Evolutionary conservation across 37 sponge, comb jelly and placozoan genomes (phyloP).

Genomic region (Axinella damicornis): DNA sequence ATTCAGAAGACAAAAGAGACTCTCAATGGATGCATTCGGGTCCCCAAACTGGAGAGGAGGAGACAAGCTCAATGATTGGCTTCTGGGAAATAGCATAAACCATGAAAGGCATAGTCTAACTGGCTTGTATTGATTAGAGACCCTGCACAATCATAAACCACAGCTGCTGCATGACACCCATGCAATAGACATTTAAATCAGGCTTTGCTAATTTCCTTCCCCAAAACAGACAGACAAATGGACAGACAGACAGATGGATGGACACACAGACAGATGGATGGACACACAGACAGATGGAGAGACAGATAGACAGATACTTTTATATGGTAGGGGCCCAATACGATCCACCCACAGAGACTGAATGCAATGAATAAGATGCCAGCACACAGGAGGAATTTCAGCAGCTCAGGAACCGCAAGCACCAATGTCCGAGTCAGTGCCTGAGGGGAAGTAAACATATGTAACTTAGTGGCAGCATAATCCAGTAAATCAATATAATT

Average conservation of each 20-base stretch:
- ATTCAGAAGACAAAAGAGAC: constrained; percentile 59
- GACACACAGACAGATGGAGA: too few relatives aligned
- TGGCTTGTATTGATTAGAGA: too few relatives aligned
- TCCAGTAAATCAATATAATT: background rate
- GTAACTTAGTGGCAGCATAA: background rate
- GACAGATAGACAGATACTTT: constrained; percentile 1
- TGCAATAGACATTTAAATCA: too few relatives aligned
- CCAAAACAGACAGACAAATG: too few relatives aligned
- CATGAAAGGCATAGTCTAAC: too few relatives aligned
- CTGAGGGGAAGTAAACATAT: background rate
- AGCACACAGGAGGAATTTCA: constrained; percentile 65
- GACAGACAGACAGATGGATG: too few relatives aligned
- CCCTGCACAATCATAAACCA: too few relatives aligned
- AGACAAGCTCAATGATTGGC: too few relatives aligned
- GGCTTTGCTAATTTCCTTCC: too few relatives aligned
- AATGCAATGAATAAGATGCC: constrained; percentile 60
- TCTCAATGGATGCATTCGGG: constrained; percentile 20
- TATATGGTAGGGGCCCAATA: constrained; percentile 45
- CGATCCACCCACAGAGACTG: constrained; percentile 51
- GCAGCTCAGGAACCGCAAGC: constrained; percentile 56
- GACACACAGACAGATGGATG: too few relatives aligned
- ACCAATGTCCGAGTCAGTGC: constrained; percentile 59
- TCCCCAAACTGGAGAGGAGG: constrained; percentile 17
- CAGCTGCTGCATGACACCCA: too few relatives aligned
- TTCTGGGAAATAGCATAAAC: too few relatives aligned